Evolutionary conservation across 2,888 invertebrate genomes (phyloP), one percentile per base, ranked within the genome.

Genomic region (Spisula solida): DNA sequence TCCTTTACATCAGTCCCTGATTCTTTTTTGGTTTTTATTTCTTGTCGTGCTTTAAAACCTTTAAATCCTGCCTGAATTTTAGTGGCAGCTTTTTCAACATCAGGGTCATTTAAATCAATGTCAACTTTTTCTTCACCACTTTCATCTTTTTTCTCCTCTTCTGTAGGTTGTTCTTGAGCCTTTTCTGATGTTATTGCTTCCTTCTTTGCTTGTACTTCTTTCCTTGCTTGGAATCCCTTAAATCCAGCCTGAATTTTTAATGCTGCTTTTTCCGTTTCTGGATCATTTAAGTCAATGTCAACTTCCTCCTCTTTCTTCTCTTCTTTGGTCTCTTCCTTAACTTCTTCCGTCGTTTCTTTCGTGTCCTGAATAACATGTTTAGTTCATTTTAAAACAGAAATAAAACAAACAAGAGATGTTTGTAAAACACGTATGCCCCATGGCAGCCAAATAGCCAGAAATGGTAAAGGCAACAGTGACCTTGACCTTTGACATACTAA

Each of bases 1-100:
- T 85, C 90, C 51, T 86, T 84, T 55, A 88, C 60, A 80, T 90
- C 88, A 41, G 79, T 84, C 14, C 80, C 85, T 60, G 87, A 86
- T 29, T 90, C 92, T 78, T 91, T 90, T 75, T 75, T 75, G 34
- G 85, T 89, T 79, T 93, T 93, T 25, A 95, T 85, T 83, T 94
- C 94, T 90, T 95, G 94, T 29, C 96, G 89, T 0, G 94, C 90
- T 89, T 94, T 94, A 90, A 93, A 94, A 31, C 96, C 96, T 86
- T 94, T 94, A 90, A 95, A 96, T 14, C 94, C 93, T n/a, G 96
- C 95, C 90, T 96, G 96, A 90, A 96, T 96, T 93, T 95, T 95
- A 56, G 93, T 86, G 18, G 95, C 95, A 66, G 95, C 95, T 89
- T 93, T 92, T 87, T 94, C 94, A 16, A 94, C 94, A 82, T 95